Evolutionary conservation across 1,140 invertebrate species (phyloP), one percentile per base, ranked within the genome.

Genomic region (Leptonema lineaticorne): DNA sequence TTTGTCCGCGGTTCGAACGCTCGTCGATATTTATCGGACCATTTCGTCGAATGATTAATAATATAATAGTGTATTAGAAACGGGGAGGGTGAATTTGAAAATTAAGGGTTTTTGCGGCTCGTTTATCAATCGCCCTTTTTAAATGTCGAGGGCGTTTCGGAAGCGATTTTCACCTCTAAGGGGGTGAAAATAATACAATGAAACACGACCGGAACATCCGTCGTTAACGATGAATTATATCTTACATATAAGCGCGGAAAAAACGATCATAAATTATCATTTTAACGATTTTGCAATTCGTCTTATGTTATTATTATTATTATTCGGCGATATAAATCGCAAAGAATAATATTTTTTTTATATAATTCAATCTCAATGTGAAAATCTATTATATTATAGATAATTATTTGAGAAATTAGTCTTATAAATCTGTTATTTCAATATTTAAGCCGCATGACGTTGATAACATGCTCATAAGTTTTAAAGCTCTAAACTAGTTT

Each of bases 151-250:
- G n/a, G 27, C 24, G 56, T 16, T 30, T 58, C 56, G 56, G 56
- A 58, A 58, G 56, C 56, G 56, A 26, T 58, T 29, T 9, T 58
- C 27, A 58, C 26, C 27, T 30, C 14, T 30, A 27, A 11, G 18
- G 20, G 56, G 56, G 56, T 58, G 26, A 26, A n/a, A n/a, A 22
- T 27, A 58, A 16, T 16, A 58, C 56, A 29, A 58, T 28, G n/a
- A n/a, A 29, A 26, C 5, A 14, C 14, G 11, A 58, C 56, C 56
- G 56, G 56, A 58, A 58, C 27, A 28, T 58, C 56, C 56, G 56
- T 26, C 14, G 56, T 58, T 58, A 58, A 30, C 56, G 26, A 16
- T 29, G 24, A 26, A 29, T 8, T 28, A 29, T 28, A 58, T 58
- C 29, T 27, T 58, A 22, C 11, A 37, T 37, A n/a, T 14, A 8